phyloP scores from a whole-genome alignment of 1,140 invertebrate genomes.

The Drosophila tristis region DNA sequence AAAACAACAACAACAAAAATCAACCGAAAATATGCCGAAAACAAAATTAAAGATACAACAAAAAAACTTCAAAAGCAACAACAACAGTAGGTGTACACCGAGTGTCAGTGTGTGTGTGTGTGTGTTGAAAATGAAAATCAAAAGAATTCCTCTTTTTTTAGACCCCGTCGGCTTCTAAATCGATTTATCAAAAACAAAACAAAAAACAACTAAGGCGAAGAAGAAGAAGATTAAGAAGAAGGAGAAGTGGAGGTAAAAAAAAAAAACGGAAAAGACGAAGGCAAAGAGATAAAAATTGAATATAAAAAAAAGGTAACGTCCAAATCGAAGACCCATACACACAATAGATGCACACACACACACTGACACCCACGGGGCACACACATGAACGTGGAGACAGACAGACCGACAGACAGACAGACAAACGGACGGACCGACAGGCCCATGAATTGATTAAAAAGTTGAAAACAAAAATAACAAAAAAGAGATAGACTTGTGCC shows the following conservation, averaged over 20 bases:
- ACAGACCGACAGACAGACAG: neutral
- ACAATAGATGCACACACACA: conserved; percentile 66
- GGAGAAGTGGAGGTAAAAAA: conserved; percentile 25
- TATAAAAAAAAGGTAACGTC: conserved; percentile 76
- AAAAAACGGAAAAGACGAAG: conserved; percentile 76
- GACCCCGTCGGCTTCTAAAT: conserved; percentile 79
- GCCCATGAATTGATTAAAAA: conserved; percentile 79
- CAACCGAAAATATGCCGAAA: conserved; percentile 52
- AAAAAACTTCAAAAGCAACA: conserved; percentile 58
- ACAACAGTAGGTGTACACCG: neutral
- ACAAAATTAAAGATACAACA: conserved; percentile 16
- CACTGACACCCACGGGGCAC: neutral
- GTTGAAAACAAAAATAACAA: conserved; percentile 59
- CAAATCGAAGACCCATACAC: conserved; percentile 77
- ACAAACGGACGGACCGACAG: conserved; percentile 23
- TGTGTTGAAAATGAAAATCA: conserved; percentile 58
- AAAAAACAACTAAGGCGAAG: conserved; percentile 65
- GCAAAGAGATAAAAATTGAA: conserved; percentile 81
- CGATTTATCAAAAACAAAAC: conserved; percentile 75
- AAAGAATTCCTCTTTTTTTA: conserved; percentile 80
- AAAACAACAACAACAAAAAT: conserved; percentile 33
- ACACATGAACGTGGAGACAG: conserved; percentile 19
- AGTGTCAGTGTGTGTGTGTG: conserved; percentile 11
- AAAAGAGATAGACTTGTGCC: conserved; percentile 22
- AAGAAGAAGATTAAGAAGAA: conserved; percentile 47